Evolutionary conservation across 2,113 vertebrate species (phyloP).

Genomic region (Pachycephala philippinensis): DNA sequence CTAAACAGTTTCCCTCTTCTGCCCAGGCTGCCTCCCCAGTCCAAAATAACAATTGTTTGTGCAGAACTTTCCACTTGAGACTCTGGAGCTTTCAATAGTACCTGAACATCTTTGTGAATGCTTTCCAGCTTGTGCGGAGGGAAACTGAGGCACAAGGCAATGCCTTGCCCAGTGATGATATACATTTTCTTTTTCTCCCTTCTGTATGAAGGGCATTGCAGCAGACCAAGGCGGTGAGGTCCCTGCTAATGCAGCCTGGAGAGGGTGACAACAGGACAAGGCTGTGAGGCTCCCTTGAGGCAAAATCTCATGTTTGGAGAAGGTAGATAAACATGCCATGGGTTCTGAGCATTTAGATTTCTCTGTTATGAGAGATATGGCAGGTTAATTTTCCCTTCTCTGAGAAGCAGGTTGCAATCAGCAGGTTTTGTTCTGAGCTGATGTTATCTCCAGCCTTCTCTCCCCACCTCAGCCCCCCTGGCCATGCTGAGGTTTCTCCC

Average conservation of each 20-base stretch:
- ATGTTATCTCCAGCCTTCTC: background rate
- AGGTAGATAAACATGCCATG: background rate
- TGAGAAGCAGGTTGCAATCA: background rate
- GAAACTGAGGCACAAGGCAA: background rate
- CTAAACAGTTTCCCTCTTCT: background rate
- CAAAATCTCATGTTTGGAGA: rapidly evolving
- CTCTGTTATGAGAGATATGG: background rate
- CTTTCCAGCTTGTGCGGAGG: background rate
- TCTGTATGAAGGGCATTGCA: rapidly evolving
- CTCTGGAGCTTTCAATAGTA: background rate
- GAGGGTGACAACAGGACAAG: background rate
- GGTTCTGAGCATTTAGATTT: rapidly evolving
- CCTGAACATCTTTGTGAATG: background rate
- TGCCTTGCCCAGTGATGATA: rapidly evolving
- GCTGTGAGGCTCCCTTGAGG: background rate
- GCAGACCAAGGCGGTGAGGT: background rate
- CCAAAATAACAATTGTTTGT: background rate
- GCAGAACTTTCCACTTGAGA: background rate
- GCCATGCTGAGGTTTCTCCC: background rate
- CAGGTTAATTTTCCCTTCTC: background rate
- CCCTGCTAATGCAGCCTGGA: background rate
- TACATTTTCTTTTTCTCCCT: background rate
- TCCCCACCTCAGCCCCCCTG: background rate
- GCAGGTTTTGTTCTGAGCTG: background rate
- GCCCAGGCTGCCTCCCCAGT: background rate